phyloP scores from a whole-genome alignment of 2,797 vertebrate species.

The Echiichthys vipera region DNA sequence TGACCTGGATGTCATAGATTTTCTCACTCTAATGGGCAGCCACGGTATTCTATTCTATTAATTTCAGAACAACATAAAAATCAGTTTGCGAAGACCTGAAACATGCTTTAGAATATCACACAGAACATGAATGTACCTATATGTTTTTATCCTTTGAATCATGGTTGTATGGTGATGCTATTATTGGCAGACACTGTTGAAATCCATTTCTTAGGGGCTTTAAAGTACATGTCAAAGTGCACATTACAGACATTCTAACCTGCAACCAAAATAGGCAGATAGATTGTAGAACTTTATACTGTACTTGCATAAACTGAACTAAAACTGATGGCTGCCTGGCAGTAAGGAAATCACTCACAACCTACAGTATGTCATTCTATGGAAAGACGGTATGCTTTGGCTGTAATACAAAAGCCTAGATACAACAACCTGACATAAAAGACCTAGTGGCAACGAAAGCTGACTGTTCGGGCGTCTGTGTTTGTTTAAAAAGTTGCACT shows the following conservation, averaged over 20 bases:
- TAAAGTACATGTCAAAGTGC: neutral
- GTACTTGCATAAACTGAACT: neutral
- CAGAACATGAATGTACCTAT: slow-evolving; percentile 7
- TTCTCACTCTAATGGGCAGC: slow-evolving; percentile 5
- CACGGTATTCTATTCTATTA: slow-evolving; percentile 17
- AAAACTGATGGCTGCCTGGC: slow-evolving; percentile 4
- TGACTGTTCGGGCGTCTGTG: no score
- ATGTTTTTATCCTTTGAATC: slow-evolving; percentile 13
- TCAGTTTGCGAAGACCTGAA: slow-evolving; percentile 25
- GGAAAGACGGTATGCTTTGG: slow-evolving; percentile 13
- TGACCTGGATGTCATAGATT: slow-evolving; percentile 28
- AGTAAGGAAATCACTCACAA: slow-evolving; percentile 23
- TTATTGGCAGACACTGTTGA: neutral
- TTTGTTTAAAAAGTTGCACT: no score
- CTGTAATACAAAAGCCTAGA: slow-evolving; percentile 37
- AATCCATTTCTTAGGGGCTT: neutral
- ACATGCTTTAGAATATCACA: slow-evolving; percentile 32
- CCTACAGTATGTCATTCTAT: slow-evolving; percentile 4
- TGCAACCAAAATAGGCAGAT: neutral
- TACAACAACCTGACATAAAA: no score
- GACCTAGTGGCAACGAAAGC: no score
- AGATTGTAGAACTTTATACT: no score
- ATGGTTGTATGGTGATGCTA: slow-evolving; percentile 9
- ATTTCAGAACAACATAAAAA: slow-evolving; percentile 34
- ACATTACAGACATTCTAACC: neutral